phyloP scores from a whole-genome alignment of 2,888 invertebrate genomes.

The Mythimna ferrago region DNA sequence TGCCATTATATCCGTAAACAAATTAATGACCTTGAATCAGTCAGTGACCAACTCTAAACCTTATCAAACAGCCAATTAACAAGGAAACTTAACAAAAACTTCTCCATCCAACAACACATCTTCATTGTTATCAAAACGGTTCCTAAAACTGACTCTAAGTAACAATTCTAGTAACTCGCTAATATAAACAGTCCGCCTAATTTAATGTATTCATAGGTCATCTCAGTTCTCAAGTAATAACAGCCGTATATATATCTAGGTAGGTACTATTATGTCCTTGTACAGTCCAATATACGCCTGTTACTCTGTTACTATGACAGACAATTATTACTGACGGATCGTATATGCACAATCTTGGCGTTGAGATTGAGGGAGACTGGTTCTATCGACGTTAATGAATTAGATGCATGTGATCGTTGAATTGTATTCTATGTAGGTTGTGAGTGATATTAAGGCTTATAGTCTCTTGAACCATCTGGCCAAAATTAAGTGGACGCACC shows the following conservation, averaged over 20 bases:
- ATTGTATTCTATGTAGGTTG: not conserved
- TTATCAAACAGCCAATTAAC: conserved; percentile 3
- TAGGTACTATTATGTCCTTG: conserved; percentile 17
- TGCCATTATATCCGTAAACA: too few relatives aligned
- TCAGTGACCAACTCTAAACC: not conserved
- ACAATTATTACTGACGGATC: conserved; percentile 31
- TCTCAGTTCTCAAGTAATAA: conserved; percentile 49
- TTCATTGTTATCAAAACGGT: conserved; percentile 16
- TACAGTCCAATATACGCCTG: conserved; percentile 36
- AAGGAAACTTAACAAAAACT: conserved; percentile 15
- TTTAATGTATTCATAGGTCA: conserved; percentile 68
- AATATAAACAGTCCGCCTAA: conserved; percentile 54
- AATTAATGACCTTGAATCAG: not conserved
- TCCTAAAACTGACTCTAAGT: not conserved
- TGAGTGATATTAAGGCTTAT: too few relatives aligned
- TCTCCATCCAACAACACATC: not conserved
- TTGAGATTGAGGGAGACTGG: conserved; percentile 22
- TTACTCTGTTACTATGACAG: conserved; percentile 25
- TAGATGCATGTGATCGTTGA: not conserved
- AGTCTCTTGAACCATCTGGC: too few relatives aligned
- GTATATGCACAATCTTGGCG: conserved; percentile 11
- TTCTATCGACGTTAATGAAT: conserved; percentile 11
- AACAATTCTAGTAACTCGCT: conserved; percentile 7
- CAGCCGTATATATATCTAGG: conserved; percentile 18
- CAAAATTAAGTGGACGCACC: too few relatives aligned